Evolutionary conservation across 2,113 vertebrate genomes (phyloP).

Genomic region (Raphicerus campestris): DNA sequence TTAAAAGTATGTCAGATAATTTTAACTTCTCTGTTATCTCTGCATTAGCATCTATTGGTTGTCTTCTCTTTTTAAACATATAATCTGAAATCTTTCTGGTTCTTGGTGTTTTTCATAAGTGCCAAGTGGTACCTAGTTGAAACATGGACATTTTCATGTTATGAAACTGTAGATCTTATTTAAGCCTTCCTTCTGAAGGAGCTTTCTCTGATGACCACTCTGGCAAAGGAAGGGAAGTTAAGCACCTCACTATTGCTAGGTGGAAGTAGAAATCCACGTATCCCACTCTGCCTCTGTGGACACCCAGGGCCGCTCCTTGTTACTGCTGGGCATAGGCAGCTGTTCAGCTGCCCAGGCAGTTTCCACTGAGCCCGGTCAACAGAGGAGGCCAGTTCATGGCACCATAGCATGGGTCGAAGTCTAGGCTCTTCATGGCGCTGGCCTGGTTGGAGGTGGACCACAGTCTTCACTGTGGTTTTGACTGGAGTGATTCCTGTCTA

Average conservation of each 20-base stretch:
- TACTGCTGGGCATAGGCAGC: not conserved
- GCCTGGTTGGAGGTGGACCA: not conserved
- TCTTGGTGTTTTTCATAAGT: not conserved
- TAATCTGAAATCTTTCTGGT: not conserved
- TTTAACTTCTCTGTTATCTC: not conserved
- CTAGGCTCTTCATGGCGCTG: not conserved
- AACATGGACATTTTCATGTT: not conserved
- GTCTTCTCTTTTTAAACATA: not conserved
- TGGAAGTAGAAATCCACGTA: not conserved
- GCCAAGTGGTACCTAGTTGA: not conserved
- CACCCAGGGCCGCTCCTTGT: not conserved
- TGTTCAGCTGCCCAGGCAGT: not conserved
- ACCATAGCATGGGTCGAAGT: not conserved
- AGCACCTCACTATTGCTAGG: not conserved
- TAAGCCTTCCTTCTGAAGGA: not conserved
- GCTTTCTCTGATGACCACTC: not conserved
- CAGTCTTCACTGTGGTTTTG: not conserved
- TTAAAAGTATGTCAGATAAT: not conserved
- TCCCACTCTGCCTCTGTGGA: not conserved
- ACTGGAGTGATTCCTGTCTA: not conserved
- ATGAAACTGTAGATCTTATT: not conserved
- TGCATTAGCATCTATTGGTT: not conserved
- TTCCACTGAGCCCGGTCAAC: not conserved
- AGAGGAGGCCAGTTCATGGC: not conserved
- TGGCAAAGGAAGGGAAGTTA: not conserved